Base-by-base conservation (phyloP, 2,888 invertebrate species). In the Biston stratarius region DNA sequence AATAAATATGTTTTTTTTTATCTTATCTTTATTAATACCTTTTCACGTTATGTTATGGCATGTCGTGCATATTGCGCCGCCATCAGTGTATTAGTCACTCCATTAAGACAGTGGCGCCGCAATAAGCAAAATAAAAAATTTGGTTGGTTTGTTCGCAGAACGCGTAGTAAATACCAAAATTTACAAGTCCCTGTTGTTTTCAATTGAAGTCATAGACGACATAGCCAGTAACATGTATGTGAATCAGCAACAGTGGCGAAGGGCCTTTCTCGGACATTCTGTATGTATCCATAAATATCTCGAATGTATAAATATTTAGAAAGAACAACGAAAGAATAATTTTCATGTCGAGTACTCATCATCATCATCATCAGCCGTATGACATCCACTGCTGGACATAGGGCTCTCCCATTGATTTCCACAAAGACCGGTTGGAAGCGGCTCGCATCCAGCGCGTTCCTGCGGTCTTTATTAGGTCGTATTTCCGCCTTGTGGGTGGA, bases 201-300 rank as follows among this genome's bases (percentile, higher is more conserved):
- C 87, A 11, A 82, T 85, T 2, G 76, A 80, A 59, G 71, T 87
- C 24, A 77, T 91, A 34, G 82, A 89, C 57, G 74, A 77, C 38
- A 64, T 89, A 6, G 82, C 87, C 0, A 66, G 42, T 42, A 79
- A 74, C 34, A 83, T 82, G 75, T 80, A 81, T 47, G 44, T 72
- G 10, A 85, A 87, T 49, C 81, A 83, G 38, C 73, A 74, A 53
- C 76, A 80, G 24, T 86, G 85, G 86, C 83, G 82, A 63, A 81
- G 80, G 58, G 78, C 74, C 7, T 47, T 87, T 12, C 69, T 89
- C 33, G 88, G 89, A 59, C 85, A 86, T 45, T 77, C 80, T 74
- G 91, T 91, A 82, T 69, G 45, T 45, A 45, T 45, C n/a, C 14
- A 14, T 5, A 5, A 10, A 42, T 42, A 11, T 0, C 11, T 9